Evolutionary conservation across 2,113 vertebrate species (phyloP).

Genomic region (Baryphthengus martii): DNA sequence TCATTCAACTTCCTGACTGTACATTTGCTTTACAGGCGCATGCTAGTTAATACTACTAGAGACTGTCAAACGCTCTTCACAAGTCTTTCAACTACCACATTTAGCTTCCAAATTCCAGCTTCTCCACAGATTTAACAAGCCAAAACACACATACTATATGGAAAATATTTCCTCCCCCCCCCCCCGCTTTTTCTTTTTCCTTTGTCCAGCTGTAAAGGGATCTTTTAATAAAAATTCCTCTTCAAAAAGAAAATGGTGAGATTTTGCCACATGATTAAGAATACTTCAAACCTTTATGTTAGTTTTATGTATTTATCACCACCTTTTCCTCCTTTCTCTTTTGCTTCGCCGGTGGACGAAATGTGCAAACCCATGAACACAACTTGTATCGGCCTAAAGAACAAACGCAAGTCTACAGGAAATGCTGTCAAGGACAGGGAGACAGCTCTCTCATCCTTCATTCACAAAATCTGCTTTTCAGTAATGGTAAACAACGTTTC

Average conservation of each 20-base stretch:
- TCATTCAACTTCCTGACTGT: neutral
- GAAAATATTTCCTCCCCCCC: neutral
- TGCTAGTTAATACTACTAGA: neutral
- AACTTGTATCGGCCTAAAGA: neutral
- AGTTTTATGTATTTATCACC: neutral
- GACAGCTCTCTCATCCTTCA: neutral
- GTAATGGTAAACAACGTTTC: neutral
- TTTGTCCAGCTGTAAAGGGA: neutral
- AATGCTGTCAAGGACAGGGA: neutral
- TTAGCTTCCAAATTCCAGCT: neutral
- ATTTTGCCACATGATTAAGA: neutral
- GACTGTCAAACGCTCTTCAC: neutral
- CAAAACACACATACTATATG: neutral
- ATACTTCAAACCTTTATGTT: neutral
- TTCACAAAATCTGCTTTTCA: constrained; percentile 2
- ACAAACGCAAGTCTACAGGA: neutral
- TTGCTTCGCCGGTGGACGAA: neutral
- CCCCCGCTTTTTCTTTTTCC: neutral
- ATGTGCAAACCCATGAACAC: neutral
- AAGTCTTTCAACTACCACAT: neutral
- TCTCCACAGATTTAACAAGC: neutral
- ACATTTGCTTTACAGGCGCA: neutral
- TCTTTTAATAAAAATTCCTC: neutral
- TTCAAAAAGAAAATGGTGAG: neutral
- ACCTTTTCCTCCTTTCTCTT: neutral